These are phyloP conservation scores for Sturnus vulgaris DNA, from an alignment of 2,113 vertebrate genomes.

Conservation along the genomic window DNA sequence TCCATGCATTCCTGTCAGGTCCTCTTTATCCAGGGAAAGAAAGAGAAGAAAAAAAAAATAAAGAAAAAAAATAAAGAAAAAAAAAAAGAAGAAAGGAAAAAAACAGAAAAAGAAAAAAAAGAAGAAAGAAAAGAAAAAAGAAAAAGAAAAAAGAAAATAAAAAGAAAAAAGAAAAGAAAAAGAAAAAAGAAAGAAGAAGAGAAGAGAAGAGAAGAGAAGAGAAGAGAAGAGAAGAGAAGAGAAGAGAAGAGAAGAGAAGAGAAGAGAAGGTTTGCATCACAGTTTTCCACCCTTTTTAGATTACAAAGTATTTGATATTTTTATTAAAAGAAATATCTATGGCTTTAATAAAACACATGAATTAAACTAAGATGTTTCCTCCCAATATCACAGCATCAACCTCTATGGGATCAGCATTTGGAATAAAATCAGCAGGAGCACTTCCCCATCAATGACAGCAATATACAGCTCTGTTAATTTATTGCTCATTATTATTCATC, in stretches of 20 bases:
- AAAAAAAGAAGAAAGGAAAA: too few species aligned
- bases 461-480: not conserved
- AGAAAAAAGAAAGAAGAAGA: too few species aligned
- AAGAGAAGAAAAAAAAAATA: too few species aligned
- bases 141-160: too few species aligned
- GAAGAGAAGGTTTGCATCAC: not conserved
- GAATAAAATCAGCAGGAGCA: not conserved
- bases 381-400: not conserved
- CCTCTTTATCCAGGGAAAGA: not conserved
- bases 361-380: not conserved
- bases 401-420: not conserved
- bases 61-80: too few species aligned
- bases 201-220: too few species aligned
- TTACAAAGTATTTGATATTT: not conserved
- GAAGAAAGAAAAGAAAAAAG: too few species aligned
- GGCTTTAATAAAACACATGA: not conserved
- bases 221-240: too few species aligned
- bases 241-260: too few species aligned
- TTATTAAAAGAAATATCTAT: not conserved
- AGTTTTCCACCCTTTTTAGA: not conserved
- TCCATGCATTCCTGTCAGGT: not conserved
- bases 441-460: not conserved
- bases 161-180: too few species aligned
- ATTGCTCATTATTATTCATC: not conserved
- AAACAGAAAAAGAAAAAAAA: accelerated